Evolutionary conservation across 2,797 vertebrate genomes (phyloP), one percentile per base, ranked within the genome.

Genomic region (Thamnophis elegans): DNA sequence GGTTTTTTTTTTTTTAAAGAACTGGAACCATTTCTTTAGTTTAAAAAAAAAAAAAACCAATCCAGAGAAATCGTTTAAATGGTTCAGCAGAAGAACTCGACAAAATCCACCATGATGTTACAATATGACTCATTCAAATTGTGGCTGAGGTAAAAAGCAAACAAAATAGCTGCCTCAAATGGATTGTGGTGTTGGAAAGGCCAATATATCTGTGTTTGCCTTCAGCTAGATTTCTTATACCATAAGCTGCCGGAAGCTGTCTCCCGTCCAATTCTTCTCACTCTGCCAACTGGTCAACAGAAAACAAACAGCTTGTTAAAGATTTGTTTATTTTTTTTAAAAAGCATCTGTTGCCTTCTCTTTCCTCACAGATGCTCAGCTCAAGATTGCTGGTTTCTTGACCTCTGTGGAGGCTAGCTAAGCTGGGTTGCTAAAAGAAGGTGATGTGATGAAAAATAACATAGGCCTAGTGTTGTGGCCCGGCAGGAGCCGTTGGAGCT

Each of bases 31-130:
- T 89, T 95, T 47, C 59, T 93, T 91, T 89, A 60, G 5, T 1
- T 53, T n/a, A n/a, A n/a, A n/a, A n/a, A 55, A 94, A 88, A 25
- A 56, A 85, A 91, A 93, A 32, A 68, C 32, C 1, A 59, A 12
- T 28, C 62, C 92, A 47, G 91, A 55, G 13, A 88, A 88, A 73
- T 88, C 89, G 22, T 89, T 93, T 94, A 95, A 96, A 95, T 94
- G 94, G 58, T 95, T 82, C 25, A 26, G 13, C 36, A 92, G 68
- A 94, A 92, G 56, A 91, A 95, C 93, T 42, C 1, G 53, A 53
- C 90, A 78, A 82, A 59, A 92, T 91, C 82, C 78, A 3, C 73
- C 10, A n/a, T 58, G 10, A 20, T 1, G 90, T 82, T 95, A 91
- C 14, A 90, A 90, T 93, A 18, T 93, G 68, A 55, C 60, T 90